Percentiles rank a stretch among this genome's conserved stretches.
These are phyloP conservation scores for Tolmerus cingulatus DNA, from an alignment of 2,888 invertebrate genomes.

Conservation along the genomic window DNA sequence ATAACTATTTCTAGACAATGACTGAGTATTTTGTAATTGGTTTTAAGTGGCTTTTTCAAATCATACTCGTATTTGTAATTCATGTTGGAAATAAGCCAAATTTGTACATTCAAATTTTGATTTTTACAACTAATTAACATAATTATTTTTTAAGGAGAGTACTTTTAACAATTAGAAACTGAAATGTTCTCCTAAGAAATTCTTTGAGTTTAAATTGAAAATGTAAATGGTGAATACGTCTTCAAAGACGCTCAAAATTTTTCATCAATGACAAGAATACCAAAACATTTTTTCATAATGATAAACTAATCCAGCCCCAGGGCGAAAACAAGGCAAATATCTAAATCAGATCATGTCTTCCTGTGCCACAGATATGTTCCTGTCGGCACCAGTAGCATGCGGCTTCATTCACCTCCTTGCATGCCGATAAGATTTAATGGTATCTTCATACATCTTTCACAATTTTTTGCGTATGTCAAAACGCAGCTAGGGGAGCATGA, in stretches of 20 bases:
- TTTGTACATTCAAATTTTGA: not conserved
- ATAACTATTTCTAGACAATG: not conserved
- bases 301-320: not conserved
- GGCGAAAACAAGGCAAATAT: not conserved
- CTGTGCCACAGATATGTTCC: not conserved
- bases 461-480: not conserved
- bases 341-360: conserved; percentile 31
- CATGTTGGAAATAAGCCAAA: not conserved
- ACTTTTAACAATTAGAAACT: too few species aligned
- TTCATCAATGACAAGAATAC: not conserved
- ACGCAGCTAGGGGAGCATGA: conserved; percentile 18
- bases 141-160: too few species aligned
- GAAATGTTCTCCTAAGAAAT: too few species aligned
- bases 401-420: not conserved
- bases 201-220: not conserved
- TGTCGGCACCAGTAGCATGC: not conserved
- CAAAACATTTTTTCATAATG: conserved; percentile 28
- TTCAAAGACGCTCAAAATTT: not conserved
- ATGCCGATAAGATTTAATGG: not conserved
- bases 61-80: not conserved
- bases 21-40: not conserved
- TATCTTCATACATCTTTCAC: not conserved
- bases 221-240: not conserved
- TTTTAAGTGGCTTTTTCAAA: not conserved
- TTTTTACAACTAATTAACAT: too few species aligned